Base-by-base conservation (phyloP, 2,113 vertebrate species). In the Ptyas mucosa region DNA sequence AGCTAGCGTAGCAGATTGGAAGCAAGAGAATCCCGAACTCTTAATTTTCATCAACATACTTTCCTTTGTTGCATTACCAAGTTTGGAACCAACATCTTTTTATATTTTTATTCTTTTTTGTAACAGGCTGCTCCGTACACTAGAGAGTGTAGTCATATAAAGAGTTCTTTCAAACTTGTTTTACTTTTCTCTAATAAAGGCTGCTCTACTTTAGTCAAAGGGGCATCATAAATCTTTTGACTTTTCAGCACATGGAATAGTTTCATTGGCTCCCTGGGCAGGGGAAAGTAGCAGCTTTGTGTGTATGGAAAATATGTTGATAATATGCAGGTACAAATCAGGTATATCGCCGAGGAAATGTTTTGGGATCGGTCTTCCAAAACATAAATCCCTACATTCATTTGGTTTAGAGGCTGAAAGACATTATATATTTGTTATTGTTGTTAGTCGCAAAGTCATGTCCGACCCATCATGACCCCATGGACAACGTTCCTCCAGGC, bases 31-130 rank as follows among this genome's bases (percentile, higher is more conserved):
- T 95, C 54, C 88, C 86, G 95, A 92, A 92, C 93, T 96, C 53
- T 87, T 93, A 94, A 95, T 93, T 96, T 94, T 91, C 93, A 95
- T 93, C 96, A 96, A 94, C 58, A 89, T 46, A 75, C 69, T 94
- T 96, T 96, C 93, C 92, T 88, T 94, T 96, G 51, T 57, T 93
- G 91, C 90, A 96, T 93, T 95, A 95, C 93, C 94, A 96, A 96
- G 93, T 3, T 93, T 89, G 58, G 93, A 94, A 91, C 39, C 34
- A 95, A 89, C 15, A 8, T 20, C 34, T 94, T 96, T 95, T 39
- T 8, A 75, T 39, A 75, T 23, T 90, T 94, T 96, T 95, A 87
- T 95, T 95, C 90, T 94, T 64, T 61, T 61, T 96, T 94, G 94
- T 55, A 95, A 88, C 43, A 95, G 61, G 75, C 91, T 95, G 4